These are phyloP conservation scores for Sclerurus mexicanus DNA, from an alignment of 2,113 vertebrate genomes.

Conservation along the genomic window DNA sequence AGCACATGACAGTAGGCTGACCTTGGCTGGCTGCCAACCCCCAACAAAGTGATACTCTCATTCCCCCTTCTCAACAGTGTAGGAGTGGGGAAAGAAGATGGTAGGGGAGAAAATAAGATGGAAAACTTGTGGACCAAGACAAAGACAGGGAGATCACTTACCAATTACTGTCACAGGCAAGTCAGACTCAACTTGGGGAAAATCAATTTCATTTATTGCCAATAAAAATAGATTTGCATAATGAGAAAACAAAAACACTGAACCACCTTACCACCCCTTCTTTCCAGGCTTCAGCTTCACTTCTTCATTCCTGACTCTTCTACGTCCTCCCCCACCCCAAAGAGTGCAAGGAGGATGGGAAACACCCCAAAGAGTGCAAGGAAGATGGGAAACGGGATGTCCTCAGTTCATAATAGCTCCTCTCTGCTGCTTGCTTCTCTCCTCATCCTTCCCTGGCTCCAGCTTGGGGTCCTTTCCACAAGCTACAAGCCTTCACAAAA, in stretches of 20 bases:
- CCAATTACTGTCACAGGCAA: not conserved
- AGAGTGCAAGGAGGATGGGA: rapidly evolving
- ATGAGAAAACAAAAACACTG: not conserved
- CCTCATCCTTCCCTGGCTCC: not conserved
- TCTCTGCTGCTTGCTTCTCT: not conserved
- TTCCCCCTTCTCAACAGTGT: not conserved
- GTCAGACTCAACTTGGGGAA: not conserved
- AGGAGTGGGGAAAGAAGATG: not conserved
- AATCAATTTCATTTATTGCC: not conserved
- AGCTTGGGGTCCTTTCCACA: not conserved
- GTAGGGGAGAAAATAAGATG: not conserved
- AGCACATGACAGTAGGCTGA: not conserved
- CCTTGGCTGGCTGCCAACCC: not conserved
- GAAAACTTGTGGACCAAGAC: not conserved
- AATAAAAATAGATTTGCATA: not conserved
- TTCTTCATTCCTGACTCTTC: not conserved
- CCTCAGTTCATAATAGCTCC: not conserved
- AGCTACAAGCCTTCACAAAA: not conserved
- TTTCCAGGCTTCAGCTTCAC: not conserved
- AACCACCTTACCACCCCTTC: not conserved
- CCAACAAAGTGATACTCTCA: not conserved
- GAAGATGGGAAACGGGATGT: not conserved
- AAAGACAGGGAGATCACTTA: not conserved
- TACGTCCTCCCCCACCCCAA: not conserved
- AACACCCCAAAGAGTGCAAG: rapidly evolving